Conservation (phyloP, 2,888 invertebrate species). For the Linyphia triangularis region DNA sequence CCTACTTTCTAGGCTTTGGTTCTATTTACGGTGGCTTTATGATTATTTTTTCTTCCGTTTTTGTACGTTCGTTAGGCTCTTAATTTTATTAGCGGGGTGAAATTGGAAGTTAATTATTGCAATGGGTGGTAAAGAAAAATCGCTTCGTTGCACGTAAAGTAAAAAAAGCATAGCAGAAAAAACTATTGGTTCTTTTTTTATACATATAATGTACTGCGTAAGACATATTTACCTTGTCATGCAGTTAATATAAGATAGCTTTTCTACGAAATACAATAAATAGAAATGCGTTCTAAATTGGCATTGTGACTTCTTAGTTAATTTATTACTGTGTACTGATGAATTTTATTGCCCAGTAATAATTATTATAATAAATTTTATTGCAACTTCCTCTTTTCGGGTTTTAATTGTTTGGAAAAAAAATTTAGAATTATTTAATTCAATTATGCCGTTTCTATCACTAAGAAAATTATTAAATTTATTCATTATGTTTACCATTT, state of each 20-base stretch:
- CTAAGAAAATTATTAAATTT: too few relatives aligned
- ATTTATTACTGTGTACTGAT: neutral
- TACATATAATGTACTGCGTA: neutral
- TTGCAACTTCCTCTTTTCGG: too few relatives aligned
- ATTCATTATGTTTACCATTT: too few relatives aligned
- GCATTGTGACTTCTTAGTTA: too few relatives aligned
- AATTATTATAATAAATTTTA: too few relatives aligned
- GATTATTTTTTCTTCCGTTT: constrained; percentile 8
- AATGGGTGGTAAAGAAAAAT: constrained; percentile 50
- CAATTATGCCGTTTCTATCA: too few relatives aligned
- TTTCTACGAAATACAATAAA: neutral
- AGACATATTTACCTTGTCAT: neutral
- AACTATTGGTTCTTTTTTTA: constrained; percentile 18
- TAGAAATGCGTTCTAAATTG: neutral
- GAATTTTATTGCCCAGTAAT: too few relatives aligned
- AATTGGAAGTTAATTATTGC: constrained; percentile 73
- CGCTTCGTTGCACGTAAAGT: constrained; percentile 4
- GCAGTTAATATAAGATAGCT: neutral
- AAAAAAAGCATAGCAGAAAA: constrained; percentile 6
- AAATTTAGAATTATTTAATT: too few relatives aligned
- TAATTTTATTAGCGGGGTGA: constrained; percentile 71
- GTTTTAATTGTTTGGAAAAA: too few relatives aligned
- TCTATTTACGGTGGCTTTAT: constrained; percentile 1
- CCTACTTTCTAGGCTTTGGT: neutral
- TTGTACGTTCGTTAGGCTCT: constrained; percentile 50